Percentiles rank a stretch among this genome's conserved stretches.
These are phyloP conservation scores for Pedicia rivosa DNA, from an alignment of 2,888 invertebrate genomes.

Conservation along the genomic window DNA sequence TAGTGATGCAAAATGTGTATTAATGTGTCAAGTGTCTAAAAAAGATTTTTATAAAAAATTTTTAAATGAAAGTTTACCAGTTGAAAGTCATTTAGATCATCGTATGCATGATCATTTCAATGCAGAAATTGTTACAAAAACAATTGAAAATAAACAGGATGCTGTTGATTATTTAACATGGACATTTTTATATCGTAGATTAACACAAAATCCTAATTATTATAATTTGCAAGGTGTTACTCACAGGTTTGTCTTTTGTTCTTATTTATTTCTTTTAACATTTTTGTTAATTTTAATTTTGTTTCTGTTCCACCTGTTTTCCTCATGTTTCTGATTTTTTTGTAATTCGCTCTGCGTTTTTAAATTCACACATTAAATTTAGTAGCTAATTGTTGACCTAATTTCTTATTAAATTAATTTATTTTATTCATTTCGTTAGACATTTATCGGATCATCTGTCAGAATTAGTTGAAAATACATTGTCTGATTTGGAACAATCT, in stretches of 20 bases:
- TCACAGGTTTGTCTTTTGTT: too few species aligned
- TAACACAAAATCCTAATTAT: slow-evolving; percentile 99
- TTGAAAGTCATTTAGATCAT: slow-evolving; percentile 97
- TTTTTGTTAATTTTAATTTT: too few species aligned
- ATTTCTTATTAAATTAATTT: background rate
- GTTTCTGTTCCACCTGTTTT: too few species aligned
- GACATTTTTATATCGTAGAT: slow-evolving; percentile 92
- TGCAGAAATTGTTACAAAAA: slow-evolving; percentile 98
- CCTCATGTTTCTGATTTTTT: too few species aligned
- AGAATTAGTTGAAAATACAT: slow-evolving; percentile 90
- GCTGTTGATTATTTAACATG: slow-evolving; percentile 99
- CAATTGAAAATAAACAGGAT: slow-evolving; percentile 99
- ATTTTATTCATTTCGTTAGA: slow-evolving; percentile 30
- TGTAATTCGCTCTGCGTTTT: too few species aligned
- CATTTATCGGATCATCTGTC: slow-evolving; percentile 97
- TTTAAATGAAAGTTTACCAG: slow-evolving; percentile 88
- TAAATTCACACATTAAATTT: too few species aligned
- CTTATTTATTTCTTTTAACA: too few species aligned
- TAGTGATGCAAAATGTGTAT: slow-evolving; percentile 84
- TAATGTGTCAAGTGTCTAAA: slow-evolving; percentile 94
- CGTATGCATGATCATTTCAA: slow-evolving; percentile 98
- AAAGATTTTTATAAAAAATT: slow-evolving; percentile 99
- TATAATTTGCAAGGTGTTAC: slow-evolving; percentile 96
- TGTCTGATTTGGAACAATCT: slow-evolving; percentile 86
- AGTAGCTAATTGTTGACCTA: too few species aligned